These are phyloP conservation scores for Teinopalpus imperialis DNA, from an alignment of 2,888 invertebrate species.

Conservation along the genomic window DNA sequence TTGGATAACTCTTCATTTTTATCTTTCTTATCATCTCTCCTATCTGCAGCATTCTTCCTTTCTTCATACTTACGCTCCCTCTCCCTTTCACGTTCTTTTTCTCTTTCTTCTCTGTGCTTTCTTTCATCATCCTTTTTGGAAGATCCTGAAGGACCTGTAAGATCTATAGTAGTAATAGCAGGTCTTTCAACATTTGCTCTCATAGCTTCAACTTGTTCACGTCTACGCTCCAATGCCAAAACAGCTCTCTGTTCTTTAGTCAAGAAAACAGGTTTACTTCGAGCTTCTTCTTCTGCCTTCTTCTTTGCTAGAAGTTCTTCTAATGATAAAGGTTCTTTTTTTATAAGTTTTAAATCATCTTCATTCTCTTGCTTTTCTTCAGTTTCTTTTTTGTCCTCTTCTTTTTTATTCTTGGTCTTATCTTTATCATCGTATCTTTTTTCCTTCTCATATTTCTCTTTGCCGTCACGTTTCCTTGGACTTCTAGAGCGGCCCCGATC, in stretches of 20 bases:
- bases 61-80: slow-evolving; percentile 76
- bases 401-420: slow-evolving; percentile 59
- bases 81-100: slow-evolving; percentile 76
- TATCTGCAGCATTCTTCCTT: slow-evolving; percentile 73
- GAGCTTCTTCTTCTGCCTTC: slow-evolving; percentile 96
- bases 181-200: slow-evolving; percentile 84
- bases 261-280: slow-evolving; percentile 97
- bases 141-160: slow-evolving; percentile 77
- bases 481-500: slow-evolving; percentile 60
- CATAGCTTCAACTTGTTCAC: slow-evolving; percentile 93
- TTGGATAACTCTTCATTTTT: slow-evolving; percentile 77
- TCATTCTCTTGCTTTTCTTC: slow-evolving; percentile 63
- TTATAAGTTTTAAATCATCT: slow-evolving; percentile 62
- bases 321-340: slow-evolving; percentile 93
- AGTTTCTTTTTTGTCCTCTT: slow-evolving; percentile 56
- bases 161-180: slow-evolving; percentile 66
- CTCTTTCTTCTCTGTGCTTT: slow-evolving; percentile 65
- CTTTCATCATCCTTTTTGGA: slow-evolving; percentile 72
- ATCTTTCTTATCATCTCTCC: slow-evolving; percentile 70
- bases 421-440: slow-evolving; percentile 68
- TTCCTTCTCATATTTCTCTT: slow-evolving; percentile 49
- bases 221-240: slow-evolving; percentile 93
- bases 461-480: slow-evolving; percentile 66
- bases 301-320: slow-evolving; percentile 98
- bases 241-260: slow-evolving; percentile 97